Conservation (phyloP, 2,888 invertebrate genomes). For the Agrotis exclamationis region DNA sequence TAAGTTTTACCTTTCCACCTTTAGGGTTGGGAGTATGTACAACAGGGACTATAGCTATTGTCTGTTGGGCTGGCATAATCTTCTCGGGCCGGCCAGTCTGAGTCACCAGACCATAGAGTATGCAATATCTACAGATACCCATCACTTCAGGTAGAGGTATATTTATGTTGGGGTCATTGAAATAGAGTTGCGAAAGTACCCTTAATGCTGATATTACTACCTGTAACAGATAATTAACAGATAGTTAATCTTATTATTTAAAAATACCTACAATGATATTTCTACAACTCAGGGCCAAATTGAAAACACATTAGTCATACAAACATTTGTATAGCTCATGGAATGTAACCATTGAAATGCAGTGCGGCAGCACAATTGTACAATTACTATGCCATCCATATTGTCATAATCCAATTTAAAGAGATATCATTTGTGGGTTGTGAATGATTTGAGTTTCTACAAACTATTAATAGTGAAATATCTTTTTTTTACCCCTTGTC, state of each 20-base stretch:
- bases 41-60: slow-evolving; percentile 89
- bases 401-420: no score
- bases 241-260: background rate
- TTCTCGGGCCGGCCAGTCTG: slow-evolving; percentile 84
- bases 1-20: slow-evolving; percentile 91
- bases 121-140: slow-evolving; percentile 91
- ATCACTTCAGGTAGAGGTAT: slow-evolving; percentile 88
- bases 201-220: slow-evolving; percentile 87
- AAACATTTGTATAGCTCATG: no score
- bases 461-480: no score
- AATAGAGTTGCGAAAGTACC: slow-evolving; percentile 84
- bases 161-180: slow-evolving; percentile 77
- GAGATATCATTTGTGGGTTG: no score
- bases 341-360: no score
- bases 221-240: slow-evolving; percentile 75
- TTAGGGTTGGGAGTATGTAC: slow-evolving; percentile 78
- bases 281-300: no score
- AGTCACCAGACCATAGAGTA: slow-evolving; percentile 89
- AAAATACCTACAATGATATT: no score
- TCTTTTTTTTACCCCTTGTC: no score
- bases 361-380: no score
- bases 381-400: no score
- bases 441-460: no score
- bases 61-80: slow-evolving; percentile 92
- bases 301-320: no score